Evolutionary conservation across 1,140 invertebrate genomes (phyloP), one percentile per base, ranked within the genome.

Genomic region (Radopholus similis): DNA sequence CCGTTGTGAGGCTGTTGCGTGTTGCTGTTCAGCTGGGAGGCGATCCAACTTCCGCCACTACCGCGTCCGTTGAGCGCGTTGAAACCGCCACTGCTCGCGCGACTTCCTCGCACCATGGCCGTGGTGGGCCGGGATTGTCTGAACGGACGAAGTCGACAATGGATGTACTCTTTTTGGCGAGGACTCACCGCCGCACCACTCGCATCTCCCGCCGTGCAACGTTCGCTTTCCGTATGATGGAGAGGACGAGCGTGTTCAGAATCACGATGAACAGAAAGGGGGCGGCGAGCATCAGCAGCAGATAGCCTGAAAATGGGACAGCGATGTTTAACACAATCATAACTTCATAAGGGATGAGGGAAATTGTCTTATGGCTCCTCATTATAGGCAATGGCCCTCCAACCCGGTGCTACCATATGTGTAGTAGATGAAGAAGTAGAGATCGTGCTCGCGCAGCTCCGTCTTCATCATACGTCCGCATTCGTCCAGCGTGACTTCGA

Each of bases 241-340:
- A 59, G n/a, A 64, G 37, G 53, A 64, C 62, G 23, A 30, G 32
- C 1, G 76, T 57, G 66, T 80, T 80, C 15, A 80, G 59, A 21
- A 81, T 64, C 34, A 80, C 80, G 67, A 80, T 80, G 9, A 80
- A 51, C 23, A 76, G 59, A 70, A 80, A 80, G 2, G 77, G 77
- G 54, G 78, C 72, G 15, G 74, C 66, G 3, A 80, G 56, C 57
- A 80, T 34, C 9, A 81, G 59, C 8, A 80, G 58, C 23, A 80
- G 55, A 60, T 80, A 80, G 1, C 74, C 59, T 62, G n/a, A 23
- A 60, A 60, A 49, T 44, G 5, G 13, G 15, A 2, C 13, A 15
- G 32, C n/a, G 32, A 40, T 11, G 21, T 26, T 15, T 58, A 18
- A 15, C 11, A 57, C 35, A 58, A n/a, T 2, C 4, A 37, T 2